Percentiles rank a stretch among this genome's conserved stretches.
Conservation (phyloP, 2,113 vertebrate genomes). For the Siphamia tubifer region DNA sequence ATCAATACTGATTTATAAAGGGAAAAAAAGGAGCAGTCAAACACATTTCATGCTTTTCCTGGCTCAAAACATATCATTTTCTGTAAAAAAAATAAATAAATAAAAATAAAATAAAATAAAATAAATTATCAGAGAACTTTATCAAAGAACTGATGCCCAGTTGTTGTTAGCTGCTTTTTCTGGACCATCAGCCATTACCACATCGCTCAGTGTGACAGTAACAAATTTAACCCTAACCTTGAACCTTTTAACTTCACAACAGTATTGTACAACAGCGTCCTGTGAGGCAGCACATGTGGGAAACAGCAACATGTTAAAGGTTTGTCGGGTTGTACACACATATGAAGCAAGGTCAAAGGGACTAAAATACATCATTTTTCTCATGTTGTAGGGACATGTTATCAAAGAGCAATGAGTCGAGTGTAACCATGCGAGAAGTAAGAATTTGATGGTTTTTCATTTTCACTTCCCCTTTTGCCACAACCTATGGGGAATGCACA, state of each 20-base stretch:
- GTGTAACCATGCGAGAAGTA: conserved; percentile 61
- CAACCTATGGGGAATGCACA: conserved; percentile 43
- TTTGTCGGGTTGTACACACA: not conserved
- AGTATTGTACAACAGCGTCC: not conserved
- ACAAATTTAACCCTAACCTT: not conserved
- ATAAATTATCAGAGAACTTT: not conserved
- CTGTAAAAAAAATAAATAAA: too few species aligned
- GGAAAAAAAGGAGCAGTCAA: conserved; percentile 35
- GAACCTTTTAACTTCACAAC: not conserved
- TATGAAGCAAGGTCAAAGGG: conserved; percentile 46
- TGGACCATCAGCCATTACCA: conserved; percentile 23
- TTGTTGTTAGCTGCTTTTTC: too few species aligned
- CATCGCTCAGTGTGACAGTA: conserved; percentile 16
- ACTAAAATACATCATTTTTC: conserved; percentile 50
- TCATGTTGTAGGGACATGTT: conserved; percentile 35
- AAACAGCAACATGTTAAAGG: conserved; percentile 42
- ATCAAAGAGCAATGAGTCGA: conserved; percentile 51
- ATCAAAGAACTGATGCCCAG: not conserved
- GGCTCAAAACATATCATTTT: too few species aligned
- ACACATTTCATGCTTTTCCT: conserved; percentile 43
- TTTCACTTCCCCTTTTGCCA: conserved; percentile 20
- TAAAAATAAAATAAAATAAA: too few species aligned
- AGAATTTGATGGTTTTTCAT: conserved; percentile 40
- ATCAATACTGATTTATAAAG: conserved; percentile 64
- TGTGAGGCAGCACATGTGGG: conserved; percentile 8